Conservation (phyloP, 2,888 invertebrate genomes). For the Strigamia maritima region DNA sequence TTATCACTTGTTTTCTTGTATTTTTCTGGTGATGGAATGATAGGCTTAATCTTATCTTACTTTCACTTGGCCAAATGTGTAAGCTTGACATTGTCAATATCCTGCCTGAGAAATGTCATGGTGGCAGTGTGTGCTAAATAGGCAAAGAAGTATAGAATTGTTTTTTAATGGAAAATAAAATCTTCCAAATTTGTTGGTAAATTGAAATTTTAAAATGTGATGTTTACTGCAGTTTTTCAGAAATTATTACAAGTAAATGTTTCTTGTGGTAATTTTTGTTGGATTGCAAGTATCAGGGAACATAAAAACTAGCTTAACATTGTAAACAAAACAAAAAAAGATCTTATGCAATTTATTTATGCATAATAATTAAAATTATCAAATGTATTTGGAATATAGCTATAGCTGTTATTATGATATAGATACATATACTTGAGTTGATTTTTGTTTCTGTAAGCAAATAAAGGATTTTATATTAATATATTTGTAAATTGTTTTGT, state of each 20-base stretch:
- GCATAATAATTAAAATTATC: not conserved
- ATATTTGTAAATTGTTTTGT: constrained; percentile 13
- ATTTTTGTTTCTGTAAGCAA: not conserved
- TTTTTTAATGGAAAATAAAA: not conserved
- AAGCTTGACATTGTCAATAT: not conserved
- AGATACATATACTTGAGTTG: constrained; percentile 15
- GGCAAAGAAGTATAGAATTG: not conserved
- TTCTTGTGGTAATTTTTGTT: not conserved
- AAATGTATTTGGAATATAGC: not conserved
- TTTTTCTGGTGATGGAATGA: not conserved
- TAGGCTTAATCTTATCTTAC: not conserved
- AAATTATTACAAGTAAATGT: not conserved
- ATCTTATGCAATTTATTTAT: not conserved
- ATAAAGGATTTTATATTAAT: constrained; percentile 5
- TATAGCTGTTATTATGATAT: not conserved
- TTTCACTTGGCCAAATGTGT: not conserved
- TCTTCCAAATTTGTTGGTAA: not conserved
- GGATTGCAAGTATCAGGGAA: not conserved
- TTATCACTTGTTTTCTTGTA: not conserved
- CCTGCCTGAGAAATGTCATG: not conserved
- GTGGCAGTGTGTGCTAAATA: not conserved
- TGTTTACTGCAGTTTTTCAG: not conserved
- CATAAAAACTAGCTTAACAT: not conserved
- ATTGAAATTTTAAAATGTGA: not conserved
- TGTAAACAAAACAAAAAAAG: not conserved